Evolutionary conservation across 2,113 vertebrate genomes (phyloP).

Genomic region (Antechinus flavipes): DNA sequence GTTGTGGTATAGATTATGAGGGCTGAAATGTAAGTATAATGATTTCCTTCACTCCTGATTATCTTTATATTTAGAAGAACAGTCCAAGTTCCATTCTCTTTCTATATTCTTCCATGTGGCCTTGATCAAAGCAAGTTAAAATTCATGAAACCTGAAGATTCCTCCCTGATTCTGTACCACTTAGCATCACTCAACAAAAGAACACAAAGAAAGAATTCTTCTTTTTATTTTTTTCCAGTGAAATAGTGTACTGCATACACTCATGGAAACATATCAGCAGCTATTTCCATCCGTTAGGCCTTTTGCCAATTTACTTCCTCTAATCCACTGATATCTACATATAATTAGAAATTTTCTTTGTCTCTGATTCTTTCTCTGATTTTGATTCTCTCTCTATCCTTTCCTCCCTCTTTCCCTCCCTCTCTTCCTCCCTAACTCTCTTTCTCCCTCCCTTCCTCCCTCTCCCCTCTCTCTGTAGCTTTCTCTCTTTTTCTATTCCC

Average conservation of each 20-base stretch:
- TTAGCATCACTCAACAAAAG: slow-evolving; percentile 29
- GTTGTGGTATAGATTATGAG: neutral
- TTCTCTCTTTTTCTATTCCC: too few relatives aligned
- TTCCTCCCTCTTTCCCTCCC: neutral
- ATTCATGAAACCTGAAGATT: slow-evolving; percentile 38
- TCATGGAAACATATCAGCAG: neutral
- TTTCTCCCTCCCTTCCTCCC: neutral
- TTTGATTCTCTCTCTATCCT: neutral
- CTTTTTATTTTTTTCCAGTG: neutral
- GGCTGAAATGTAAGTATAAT: neutral
- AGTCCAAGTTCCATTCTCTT: neutral
- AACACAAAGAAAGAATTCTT: neutral
- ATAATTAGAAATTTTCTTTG: neutral
- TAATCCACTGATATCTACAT: neutral
- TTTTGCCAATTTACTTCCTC: neutral
- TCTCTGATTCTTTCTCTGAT: neutral
- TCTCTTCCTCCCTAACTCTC: neutral
- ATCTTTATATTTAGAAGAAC: neutral
- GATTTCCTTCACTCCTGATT: neutral
- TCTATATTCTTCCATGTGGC: neutral
- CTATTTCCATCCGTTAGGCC: neutral
- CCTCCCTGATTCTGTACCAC: neutral
- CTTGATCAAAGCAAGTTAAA: slow-evolving; percentile 3
- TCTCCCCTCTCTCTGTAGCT: neutral
- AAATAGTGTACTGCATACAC: neutral